These are phyloP conservation scores for Bufo bufo DNA, from an alignment of 2,113 vertebrate species.

Conservation along the genomic window DNA sequence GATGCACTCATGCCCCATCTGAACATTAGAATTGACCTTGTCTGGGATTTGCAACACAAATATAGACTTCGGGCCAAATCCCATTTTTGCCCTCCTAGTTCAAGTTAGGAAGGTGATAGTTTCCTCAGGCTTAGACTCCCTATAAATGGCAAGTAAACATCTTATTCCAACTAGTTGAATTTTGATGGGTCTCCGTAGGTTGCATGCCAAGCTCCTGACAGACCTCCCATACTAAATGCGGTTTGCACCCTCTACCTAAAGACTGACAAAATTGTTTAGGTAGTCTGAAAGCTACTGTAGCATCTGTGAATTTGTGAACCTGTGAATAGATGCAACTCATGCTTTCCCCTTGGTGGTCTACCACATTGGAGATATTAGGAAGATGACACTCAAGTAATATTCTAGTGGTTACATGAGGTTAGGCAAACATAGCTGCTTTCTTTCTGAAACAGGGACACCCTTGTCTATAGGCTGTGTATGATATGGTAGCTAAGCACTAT, in stretches of 20 bases:
- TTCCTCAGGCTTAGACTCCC: constrained; percentile 13
- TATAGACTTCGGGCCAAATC: neutral
- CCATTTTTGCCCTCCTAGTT: neutral
- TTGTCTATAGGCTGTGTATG: neutral
- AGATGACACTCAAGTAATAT: neutral
- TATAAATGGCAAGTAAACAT: constrained; percentile 7
- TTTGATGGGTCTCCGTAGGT: constrained; percentile 4
- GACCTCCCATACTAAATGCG: constrained; percentile 47
- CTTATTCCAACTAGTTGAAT: neutral
- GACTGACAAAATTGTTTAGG: constrained; percentile 24
- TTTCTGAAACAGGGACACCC: neutral
- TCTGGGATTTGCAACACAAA: neutral
- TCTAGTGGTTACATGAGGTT: neutral
- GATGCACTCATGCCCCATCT: neutral
- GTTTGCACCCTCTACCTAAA: constrained; percentile 22
- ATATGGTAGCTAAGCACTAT: neutral
- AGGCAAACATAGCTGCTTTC: too few species aligned
- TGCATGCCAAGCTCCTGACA: neutral
- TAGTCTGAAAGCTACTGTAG: neutral
- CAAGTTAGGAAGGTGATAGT: constrained; percentile 13
- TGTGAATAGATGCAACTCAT: constrained; percentile 14
- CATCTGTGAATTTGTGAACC: neutral
- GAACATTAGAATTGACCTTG: neutral
- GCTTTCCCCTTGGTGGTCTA: neutral
- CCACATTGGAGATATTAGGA: neutral